Conservation (phyloP, 2,888 invertebrate species). For the Ophion slaviceki region DNA sequence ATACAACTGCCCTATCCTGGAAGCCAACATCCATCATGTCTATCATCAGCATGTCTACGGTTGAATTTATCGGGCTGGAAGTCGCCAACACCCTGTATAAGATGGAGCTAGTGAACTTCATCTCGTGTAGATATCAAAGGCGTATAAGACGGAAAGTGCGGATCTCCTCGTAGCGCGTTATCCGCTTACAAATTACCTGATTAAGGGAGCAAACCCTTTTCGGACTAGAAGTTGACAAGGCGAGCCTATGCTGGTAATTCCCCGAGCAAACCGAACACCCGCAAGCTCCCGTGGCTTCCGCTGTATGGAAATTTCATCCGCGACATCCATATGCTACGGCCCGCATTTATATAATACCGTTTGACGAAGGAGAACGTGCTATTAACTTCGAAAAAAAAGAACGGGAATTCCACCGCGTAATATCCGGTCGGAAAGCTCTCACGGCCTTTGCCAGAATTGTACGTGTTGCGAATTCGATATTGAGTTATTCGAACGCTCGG, state of each 20-base stretch:
- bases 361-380: slow-evolving; percentile 1
- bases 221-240: slow-evolving; percentile 19
- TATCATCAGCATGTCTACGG: not conserved
- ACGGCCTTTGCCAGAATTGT: not conserved
- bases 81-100: slow-evolving; percentile 4
- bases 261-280: slow-evolving; percentile 13
- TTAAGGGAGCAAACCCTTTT: slow-evolving; percentile 55
- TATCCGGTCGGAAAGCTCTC: not conserved
- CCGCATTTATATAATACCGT: slow-evolving; percentile 38
- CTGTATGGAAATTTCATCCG: slow-evolving; percentile 27
- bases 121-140: slow-evolving; percentile 27
- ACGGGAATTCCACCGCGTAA: slow-evolving; percentile 5
- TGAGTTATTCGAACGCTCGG: not conserved
- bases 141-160: slow-evolving; percentile 9
- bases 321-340: slow-evolving; percentile 3
- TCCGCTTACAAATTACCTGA: slow-evolving; percentile 68
- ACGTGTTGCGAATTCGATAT: slow-evolving; percentile 13
- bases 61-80: too few relatives aligned
- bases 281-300: slow-evolving; percentile 25
- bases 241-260: slow-evolving; percentile 6
- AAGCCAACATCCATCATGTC: too few relatives aligned
- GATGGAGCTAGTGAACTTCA: not conserved
- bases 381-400: slow-evolving; percentile 13
- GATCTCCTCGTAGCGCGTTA: slow-evolving; percentile 33
- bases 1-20: too few relatives aligned